These are phyloP conservation scores for Eristalis arbustorum DNA, from an alignment of 2,888 invertebrate genomes.

Conservation along the genomic window DNA sequence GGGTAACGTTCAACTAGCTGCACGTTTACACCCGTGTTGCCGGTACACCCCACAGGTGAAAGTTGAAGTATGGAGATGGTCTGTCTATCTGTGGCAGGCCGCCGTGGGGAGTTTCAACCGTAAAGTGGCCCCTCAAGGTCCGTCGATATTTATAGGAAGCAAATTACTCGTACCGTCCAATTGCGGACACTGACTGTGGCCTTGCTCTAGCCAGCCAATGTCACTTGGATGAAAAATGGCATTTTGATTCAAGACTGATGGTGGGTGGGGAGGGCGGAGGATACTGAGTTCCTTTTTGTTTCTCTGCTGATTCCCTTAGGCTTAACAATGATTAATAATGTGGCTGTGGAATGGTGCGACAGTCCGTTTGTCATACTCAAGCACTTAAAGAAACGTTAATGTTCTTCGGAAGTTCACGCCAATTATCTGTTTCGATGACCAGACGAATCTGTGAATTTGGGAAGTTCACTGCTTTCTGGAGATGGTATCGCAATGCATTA, in stretches of 20 bases:
- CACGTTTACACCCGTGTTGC: not conserved
- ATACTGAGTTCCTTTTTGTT: not conserved
- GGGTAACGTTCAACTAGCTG: conserved; percentile 1
- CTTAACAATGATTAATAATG: conserved; percentile 66
- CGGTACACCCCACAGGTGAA: conserved; percentile 42
- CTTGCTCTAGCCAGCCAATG: conserved; percentile 8
- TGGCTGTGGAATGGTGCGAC: not conserved
- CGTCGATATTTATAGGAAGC: conserved; percentile 38
- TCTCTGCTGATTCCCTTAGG: conserved; percentile 37
- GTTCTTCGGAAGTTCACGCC: conserved; percentile 22
- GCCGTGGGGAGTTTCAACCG: conserved; percentile 16
- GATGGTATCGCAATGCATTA: not conserved
- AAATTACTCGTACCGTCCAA: conserved; percentile 41
- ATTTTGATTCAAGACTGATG: conserved; percentile 54
- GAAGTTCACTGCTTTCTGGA: not conserved
- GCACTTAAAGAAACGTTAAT: conserved; percentile 32
- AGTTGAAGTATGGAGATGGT: conserved; percentile 32
- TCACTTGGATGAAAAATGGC: conserved; percentile 61
- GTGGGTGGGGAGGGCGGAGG: conserved; percentile 8
- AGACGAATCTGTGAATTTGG: not conserved
- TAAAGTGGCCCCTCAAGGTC: not conserved
- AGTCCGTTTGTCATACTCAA: conserved; percentile 59
- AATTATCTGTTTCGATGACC: conserved; percentile 24
- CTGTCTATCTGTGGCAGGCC: conserved; percentile 32
- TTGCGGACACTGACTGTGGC: conserved; percentile 36